Evolutionary conservation across 2,113 vertebrate genomes (phyloP).

Genomic region (Silurus glanis): DNA sequence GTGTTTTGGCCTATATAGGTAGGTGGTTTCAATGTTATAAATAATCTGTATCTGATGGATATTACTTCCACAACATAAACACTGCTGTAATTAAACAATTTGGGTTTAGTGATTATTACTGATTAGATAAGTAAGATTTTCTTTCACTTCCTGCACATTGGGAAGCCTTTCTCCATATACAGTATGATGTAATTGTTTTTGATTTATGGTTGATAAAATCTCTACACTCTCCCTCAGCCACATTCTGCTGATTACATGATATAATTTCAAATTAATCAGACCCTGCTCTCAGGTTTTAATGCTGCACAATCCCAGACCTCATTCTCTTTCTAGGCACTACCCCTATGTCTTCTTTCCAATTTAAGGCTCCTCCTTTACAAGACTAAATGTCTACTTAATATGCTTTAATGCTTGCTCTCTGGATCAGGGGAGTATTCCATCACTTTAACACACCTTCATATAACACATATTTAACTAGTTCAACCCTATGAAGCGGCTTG

Average conservation of each 20-base stretch:
- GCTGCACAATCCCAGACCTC: constrained; percentile 59
- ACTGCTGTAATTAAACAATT: too few relatives aligned
- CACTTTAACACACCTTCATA: constrained; percentile 84
- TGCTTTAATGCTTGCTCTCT: constrained; percentile 82
- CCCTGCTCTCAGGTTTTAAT: constrained; percentile 35
- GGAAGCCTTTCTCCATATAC: constrained; percentile 16
- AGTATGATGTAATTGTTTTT: constrained; percentile 23
- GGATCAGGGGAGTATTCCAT: constrained; percentile 76
- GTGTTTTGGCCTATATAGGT: too few relatives aligned
- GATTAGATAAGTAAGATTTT: background rate
- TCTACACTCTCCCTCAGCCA: constrained; percentile 34
- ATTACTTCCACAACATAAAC: too few relatives aligned
- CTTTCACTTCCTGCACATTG: background rate
- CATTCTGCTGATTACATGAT: constrained; percentile 47
- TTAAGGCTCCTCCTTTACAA: constrained; percentile 75
- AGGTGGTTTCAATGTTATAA: too few relatives aligned
- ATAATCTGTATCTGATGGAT: too few relatives aligned
- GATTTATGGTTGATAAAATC: constrained; percentile 46
- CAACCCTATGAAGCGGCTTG: constrained; percentile 78
- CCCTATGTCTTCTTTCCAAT: constrained; percentile 72
- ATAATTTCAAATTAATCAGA: constrained; percentile 45
- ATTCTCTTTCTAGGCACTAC: constrained; percentile 71
- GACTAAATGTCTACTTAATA: constrained; percentile 83
- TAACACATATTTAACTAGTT: constrained; percentile 83
- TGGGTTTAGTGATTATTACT: background rate